A percentile compares a stretch with the other conserved stretches of the same genome.
Evolutionary conservation across 1,140 invertebrate species (phyloP).

Genomic region (Drosophila willistoni): DNA sequence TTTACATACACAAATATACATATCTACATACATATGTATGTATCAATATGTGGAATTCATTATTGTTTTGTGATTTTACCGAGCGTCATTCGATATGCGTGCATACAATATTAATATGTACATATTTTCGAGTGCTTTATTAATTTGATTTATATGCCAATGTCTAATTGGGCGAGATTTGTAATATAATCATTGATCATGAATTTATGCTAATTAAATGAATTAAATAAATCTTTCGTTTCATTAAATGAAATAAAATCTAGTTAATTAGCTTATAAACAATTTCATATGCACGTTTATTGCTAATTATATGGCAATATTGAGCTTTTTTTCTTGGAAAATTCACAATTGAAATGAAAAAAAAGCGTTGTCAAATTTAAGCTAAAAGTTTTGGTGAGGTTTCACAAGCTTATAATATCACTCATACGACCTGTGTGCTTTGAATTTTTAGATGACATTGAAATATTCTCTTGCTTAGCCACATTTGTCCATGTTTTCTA

Average conservation of each 20-base stretch:
- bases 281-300: neutral
- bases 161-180: neutral
- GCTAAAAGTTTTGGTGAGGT: too few species aligned
- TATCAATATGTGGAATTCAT: neutral
- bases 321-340: too few species aligned
- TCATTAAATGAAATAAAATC: neutral
- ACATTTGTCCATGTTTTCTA: too few species aligned
- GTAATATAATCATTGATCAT: conserved; percentile 3
- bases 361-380: too few species aligned
- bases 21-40: too few species aligned
- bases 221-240: conserved; percentile 9
- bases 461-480: too few species aligned
- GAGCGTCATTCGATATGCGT: conserved; percentile 55
- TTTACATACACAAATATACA: neutral
- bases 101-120: neutral
- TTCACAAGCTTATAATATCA: too few species aligned
- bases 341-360: too few species aligned
- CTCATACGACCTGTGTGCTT: too few species aligned
- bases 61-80: conserved; percentile 1
- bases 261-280: conserved; percentile 3
- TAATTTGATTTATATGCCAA: conserved; percentile 10
- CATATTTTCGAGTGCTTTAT: neutral
- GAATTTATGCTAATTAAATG: conserved; percentile 10
- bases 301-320: too few species aligned
- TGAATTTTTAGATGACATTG: too few species aligned